These are phyloP conservation scores for Panzeria rudis DNA, from an alignment of 2,888 invertebrate genomes.

Conservation along the genomic window DNA sequence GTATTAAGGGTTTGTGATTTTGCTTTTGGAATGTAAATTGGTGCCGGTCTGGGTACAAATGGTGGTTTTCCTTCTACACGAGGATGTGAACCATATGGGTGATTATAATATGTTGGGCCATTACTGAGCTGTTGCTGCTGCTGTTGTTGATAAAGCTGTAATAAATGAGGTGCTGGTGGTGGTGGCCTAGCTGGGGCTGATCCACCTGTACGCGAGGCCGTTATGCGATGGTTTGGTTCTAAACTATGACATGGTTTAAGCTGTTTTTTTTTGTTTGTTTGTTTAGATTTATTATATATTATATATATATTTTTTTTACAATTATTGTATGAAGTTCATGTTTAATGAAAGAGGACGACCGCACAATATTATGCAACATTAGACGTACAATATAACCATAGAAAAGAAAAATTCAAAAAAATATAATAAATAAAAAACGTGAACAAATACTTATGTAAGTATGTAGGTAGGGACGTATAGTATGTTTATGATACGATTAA, in stretches of 20 bases:
- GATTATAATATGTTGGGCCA: conserved; percentile 79
- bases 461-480: neutral
- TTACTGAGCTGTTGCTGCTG: conserved; percentile 70
- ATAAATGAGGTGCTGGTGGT: conserved; percentile 73
- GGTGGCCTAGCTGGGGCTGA: conserved; percentile 73
- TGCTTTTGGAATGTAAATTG: conserved; percentile 58
- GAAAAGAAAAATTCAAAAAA: conserved; percentile 74
- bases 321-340: conserved; percentile 70
- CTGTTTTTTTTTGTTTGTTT: conserved; percentile 75
- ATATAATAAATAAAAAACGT: conserved; percentile 58
- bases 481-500: conserved; percentile 44
- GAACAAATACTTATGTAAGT: conserved; percentile 62
- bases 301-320: conserved; percentile 60
- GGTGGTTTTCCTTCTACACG: conserved; percentile 74
- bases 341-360: conserved; percentile 71
- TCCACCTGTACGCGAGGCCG: conserved; percentile 72
- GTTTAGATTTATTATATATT: conserved; percentile 68
- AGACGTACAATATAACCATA: conserved; percentile 72
- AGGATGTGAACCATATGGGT: conserved; percentile 76
- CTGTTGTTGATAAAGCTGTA: conserved; percentile 72
- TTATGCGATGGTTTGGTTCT: conserved; percentile 76
- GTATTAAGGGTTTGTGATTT: conserved; percentile 61
- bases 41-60: conserved; percentile 65
- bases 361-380: conserved; percentile 73
- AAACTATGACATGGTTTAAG: conserved; percentile 81